phyloP scores from a whole-genome alignment of 2,888 invertebrate genomes.

The Philaethria dido region DNA sequence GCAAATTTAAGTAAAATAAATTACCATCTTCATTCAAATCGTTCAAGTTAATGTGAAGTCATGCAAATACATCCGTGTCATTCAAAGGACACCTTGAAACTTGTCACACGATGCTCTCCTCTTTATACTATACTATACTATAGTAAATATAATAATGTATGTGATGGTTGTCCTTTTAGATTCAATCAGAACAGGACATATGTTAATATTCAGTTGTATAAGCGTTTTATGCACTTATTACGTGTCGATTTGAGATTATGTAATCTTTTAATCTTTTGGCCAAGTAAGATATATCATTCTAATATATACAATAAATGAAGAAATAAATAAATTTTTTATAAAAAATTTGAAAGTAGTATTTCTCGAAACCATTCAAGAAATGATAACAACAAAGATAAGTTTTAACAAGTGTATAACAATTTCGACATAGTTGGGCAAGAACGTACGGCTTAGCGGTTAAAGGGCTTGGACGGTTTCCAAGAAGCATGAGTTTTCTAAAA shows the following conservation, averaged over 20 bases:
- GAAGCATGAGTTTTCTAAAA: too few relatives aligned
- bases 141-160: background rate
- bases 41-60: background rate
- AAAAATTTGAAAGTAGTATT: too few relatives aligned
- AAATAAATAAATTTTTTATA: too few relatives aligned
- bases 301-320: too few relatives aligned
- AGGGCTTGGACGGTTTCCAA: too few relatives aligned
- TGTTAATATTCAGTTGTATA: conserved; percentile 18
- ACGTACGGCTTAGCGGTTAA: too few relatives aligned
- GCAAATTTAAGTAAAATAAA: background rate
- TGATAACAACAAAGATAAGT: too few relatives aligned
- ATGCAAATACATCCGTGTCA: conserved; percentile 14
- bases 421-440: too few relatives aligned
- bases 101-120: background rate
- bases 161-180: conserved; percentile 6
- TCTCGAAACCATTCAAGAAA: too few relatives aligned
- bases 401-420: too few relatives aligned
- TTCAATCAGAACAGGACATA: conserved; percentile 22
- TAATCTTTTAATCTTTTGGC: background rate
- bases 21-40: background rate
- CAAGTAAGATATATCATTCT: too few relatives aligned
- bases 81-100: conserved; percentile 4
- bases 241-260: conserved; percentile 23
- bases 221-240: conserved; percentile 6
- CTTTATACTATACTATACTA: background rate